Evolutionary conservation across 2,888 invertebrate species (phyloP).

Genomic region (Corbicula japonica): DNA sequence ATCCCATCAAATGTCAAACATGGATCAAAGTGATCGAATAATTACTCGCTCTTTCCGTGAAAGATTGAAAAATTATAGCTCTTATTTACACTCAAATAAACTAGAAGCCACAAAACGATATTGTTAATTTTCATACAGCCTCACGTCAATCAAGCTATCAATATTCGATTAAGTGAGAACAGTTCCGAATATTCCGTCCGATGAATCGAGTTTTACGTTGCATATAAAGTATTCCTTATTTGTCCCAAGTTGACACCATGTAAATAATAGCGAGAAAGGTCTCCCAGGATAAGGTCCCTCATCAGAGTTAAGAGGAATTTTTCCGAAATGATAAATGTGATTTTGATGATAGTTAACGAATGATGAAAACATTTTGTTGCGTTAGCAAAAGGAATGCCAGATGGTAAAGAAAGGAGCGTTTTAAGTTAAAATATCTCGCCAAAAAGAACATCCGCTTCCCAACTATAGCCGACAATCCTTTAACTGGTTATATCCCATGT

Average conservation of each 20-base stretch:
- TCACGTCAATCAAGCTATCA: conserved; percentile 63
- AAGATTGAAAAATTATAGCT: conserved; percentile 66
- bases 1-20: conserved; percentile 47
- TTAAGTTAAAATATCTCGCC: too few relatives aligned
- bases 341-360: too few relatives aligned
- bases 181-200: conserved; percentile 34
- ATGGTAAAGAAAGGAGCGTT: too few relatives aligned
- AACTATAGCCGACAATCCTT: too few relatives aligned
- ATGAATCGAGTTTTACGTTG: conserved; percentile 55
- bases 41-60: conserved; percentile 59
- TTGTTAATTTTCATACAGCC: conserved; percentile 64
- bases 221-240: conserved; percentile 67
- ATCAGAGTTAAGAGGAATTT: conserved; percentile 44
- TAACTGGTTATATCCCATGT: too few relatives aligned
- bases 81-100: conserved; percentile 67
- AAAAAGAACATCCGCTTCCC: too few relatives aligned
- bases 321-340: conserved; percentile 37
- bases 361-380: too few relatives aligned
- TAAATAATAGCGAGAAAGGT: conserved; percentile 58
- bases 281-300: conserved; percentile 39
- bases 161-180: conserved; percentile 54
- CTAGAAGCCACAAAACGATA: conserved; percentile 66
- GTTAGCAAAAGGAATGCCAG: too few relatives aligned
- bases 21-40: conserved; percentile 45
- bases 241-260: conserved; percentile 57